These are phyloP conservation scores for Cydia amplana DNA, from an alignment of 1,140 invertebrate species.

Conservation along the genomic window DNA sequence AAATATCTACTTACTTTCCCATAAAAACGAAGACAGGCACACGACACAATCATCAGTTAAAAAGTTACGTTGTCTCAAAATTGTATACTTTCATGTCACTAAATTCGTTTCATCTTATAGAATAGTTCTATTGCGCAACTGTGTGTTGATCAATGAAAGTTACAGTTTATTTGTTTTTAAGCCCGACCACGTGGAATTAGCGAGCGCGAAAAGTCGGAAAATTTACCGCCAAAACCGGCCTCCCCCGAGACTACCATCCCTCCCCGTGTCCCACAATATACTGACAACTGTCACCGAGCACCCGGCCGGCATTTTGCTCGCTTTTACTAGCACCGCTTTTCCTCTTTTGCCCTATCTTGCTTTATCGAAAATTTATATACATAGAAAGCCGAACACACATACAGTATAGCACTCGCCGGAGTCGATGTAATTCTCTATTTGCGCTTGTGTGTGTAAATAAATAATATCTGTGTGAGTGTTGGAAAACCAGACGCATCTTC, in stretches of 20 bases:
- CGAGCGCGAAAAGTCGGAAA: constrained; percentile 67
- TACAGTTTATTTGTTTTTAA: constrained; percentile 37
- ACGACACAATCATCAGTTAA: constrained; percentile 68
- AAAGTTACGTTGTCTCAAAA: constrained; percentile 46
- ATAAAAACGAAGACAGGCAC: constrained; percentile 56
- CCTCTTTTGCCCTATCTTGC: constrained; percentile 71
- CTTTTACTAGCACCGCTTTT: constrained; percentile 67
- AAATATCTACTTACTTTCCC: constrained; percentile 59
- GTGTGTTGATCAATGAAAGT: constrained; percentile 36
- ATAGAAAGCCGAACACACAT: constrained; percentile 62
- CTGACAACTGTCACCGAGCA: constrained; percentile 63
- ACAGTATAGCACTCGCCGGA: constrained; percentile 54
- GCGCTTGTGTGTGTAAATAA: constrained; percentile 46
- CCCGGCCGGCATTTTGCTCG: constrained; percentile 60
- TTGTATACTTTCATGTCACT: constrained; percentile 48
- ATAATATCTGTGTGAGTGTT: constrained; percentile 49
- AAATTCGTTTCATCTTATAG: constrained; percentile 33
- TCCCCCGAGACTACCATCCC: constrained; percentile 64
- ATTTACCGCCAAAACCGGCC: constrained; percentile 53
- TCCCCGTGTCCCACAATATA: constrained; percentile 58
- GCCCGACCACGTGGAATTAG: constrained; percentile 51
- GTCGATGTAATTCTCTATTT: constrained; percentile 44
- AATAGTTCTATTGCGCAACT: constrained; percentile 39
- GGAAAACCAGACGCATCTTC: constrained; percentile 57
- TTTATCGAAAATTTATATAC: constrained; percentile 67